Evolutionary conservation across 1,140 invertebrate species (phyloP).

Genomic region (Caenorhabditis tropicalis): DNA sequence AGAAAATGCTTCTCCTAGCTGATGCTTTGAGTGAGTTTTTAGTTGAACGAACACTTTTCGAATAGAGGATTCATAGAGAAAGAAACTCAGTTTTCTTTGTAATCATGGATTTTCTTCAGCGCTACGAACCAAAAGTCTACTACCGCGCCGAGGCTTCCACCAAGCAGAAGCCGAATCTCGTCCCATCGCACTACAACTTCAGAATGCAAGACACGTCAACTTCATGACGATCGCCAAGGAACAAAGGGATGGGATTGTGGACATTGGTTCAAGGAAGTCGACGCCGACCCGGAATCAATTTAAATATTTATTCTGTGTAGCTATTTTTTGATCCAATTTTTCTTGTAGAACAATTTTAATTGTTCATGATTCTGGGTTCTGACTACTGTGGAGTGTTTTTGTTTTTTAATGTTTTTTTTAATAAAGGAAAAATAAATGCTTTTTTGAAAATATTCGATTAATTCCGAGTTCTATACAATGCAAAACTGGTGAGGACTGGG

Average conservation of each 20-base stretch:
- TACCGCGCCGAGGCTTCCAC: constrained; percentile 79
- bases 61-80: too few relatives aligned
- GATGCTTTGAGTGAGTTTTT: constrained; percentile 76
- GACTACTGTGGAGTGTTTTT: too few relatives aligned
- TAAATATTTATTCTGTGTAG: constrained; percentile 72
- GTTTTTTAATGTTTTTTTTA: too few relatives aligned
- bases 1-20: constrained; percentile 83
- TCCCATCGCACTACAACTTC: constrained; percentile 86
- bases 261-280: constrained; percentile 90
- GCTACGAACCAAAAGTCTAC: constrained; percentile 71
- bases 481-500: too few relatives aligned
- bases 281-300: constrained; percentile 76
- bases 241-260: constrained; percentile 83
- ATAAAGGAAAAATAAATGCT: too few relatives aligned
- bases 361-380: too few relatives aligned
- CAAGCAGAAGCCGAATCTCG: constrained; percentile 84
- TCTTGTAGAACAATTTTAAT: too few relatives aligned
- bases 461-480: too few relatives aligned
- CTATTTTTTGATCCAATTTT: constrained; percentile 1
- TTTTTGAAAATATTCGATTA: too few relatives aligned
- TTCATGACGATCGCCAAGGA: constrained; percentile 94
- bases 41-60: not conserved
- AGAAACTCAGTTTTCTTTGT: too few relatives aligned
- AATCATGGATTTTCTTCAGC: too few relatives aligned
- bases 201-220: constrained; percentile 81